Evolutionary conservation across 2,888 invertebrate species (phyloP).

Genomic region (Acleris cristana): DNA sequence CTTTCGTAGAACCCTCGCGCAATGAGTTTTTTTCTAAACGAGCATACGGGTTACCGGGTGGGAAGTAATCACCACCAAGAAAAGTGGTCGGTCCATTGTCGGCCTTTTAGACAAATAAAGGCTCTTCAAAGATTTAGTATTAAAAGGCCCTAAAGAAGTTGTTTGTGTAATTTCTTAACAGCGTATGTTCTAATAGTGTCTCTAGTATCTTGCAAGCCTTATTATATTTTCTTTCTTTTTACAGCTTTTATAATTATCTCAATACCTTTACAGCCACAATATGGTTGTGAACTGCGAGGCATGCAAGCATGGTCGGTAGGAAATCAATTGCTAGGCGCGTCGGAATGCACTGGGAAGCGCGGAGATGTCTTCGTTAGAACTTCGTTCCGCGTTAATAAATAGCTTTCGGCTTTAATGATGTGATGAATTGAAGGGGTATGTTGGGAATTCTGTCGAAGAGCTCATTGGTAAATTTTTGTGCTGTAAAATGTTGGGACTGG

Average conservation of each 20-base stretch:
- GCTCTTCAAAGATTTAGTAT: no score
- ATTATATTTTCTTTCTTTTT: neutral
- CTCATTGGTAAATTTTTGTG: neutral
- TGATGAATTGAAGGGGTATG: slow-evolving; percentile 13
- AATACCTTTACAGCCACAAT: neutral
- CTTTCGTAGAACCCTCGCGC: no score
- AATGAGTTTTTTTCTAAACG: no score
- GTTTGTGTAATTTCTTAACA: no score
- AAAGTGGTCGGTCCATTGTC: no score
- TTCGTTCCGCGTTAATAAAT: slow-evolving; percentile 21
- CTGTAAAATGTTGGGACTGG: neutral
- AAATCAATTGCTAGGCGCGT: slow-evolving; percentile 34
- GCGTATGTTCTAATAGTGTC: no score
- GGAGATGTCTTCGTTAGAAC: slow-evolving; percentile 32
- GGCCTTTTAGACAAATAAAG: no score
- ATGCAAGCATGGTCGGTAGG: slow-evolving; percentile 14
- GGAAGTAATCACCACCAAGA: no score
- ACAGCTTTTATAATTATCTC: neutral
- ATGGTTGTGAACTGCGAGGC: neutral
- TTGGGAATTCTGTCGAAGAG: slow-evolving; percentile 2
- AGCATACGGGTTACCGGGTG: no score
- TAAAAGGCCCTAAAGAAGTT: no score
- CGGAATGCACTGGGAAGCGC: slow-evolving; percentile 27
- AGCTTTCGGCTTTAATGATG: slow-evolving; percentile 16
- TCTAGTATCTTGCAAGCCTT: no score